These are phyloP conservation scores for Tortricodes alternella DNA, from an alignment of 2,888 invertebrate genomes.

Conservation along the genomic window DNA sequence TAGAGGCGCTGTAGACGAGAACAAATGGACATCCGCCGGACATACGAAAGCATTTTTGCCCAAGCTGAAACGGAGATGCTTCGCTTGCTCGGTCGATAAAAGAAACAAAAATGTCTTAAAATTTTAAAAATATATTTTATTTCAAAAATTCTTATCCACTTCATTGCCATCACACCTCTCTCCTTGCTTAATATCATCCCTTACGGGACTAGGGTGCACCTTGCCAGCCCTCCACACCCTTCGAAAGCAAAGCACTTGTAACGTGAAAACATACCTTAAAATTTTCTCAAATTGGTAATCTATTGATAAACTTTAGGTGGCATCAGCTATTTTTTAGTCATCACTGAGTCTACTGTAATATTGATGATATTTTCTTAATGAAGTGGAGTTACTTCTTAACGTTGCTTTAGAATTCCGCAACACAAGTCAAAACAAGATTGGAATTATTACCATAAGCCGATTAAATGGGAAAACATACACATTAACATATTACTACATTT, in stretches of 20 bases:
- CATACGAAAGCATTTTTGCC: no score
- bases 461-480: not conserved
- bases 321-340: no score
- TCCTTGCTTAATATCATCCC: constrained; percentile 71
- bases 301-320: constrained; percentile 6
- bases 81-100: no score
- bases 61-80: not conserved
- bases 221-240: constrained; percentile 51
- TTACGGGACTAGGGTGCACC: constrained; percentile 68
- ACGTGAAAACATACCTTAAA: constrained; percentile 62
- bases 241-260: constrained; percentile 72
- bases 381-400: no score
- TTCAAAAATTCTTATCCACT: constrained; percentile 38
- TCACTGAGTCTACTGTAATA: no score
- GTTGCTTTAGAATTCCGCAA: no score
- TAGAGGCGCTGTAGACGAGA: no score
- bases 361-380: not conserved
- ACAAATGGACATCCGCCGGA: no score
- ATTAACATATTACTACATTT: not conserved
- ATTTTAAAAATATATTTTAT: not conserved
- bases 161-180: constrained; percentile 43
- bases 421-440: no score
- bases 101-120: constrained; percentile 26
- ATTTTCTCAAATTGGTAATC: constrained; percentile 37
- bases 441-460: not conserved